These are phyloP conservation scores for Eumacrocentrus americanus DNA, from an alignment of 2,888 invertebrate genomes.

Conservation along the genomic window DNA sequence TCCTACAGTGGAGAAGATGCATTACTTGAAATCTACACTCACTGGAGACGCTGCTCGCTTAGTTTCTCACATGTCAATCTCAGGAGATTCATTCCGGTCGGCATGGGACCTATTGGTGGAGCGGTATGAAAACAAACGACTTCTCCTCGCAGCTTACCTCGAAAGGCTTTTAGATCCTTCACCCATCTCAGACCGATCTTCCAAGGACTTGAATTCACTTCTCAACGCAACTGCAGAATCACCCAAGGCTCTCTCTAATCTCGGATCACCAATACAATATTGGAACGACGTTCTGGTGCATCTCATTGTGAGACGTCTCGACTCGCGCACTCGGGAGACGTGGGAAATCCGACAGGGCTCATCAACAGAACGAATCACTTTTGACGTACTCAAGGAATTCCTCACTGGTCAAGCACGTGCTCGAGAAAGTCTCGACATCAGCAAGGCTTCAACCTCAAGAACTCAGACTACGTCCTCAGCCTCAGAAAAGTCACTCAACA, in stretches of 20 bases:
- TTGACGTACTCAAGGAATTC: too few relatives aligned
- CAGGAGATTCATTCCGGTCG: slow-evolving; percentile 7
- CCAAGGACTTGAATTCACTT: neutral
- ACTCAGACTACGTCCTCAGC: neutral
- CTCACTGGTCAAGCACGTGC: too few relatives aligned
- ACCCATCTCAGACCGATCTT: neutral
- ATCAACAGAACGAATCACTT: neutral
- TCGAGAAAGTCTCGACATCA: neutral
- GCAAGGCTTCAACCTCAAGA: neutral
- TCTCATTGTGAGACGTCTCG: neutral
- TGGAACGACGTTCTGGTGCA: slow-evolving; percentile 1
- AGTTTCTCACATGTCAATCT: too few relatives aligned
- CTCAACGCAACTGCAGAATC: neutral
- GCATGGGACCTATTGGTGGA: slow-evolving; percentile 10
- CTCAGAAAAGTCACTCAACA: too few relatives aligned
- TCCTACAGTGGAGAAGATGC: too few relatives aligned
- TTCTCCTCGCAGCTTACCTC: slow-evolving; percentile 11
- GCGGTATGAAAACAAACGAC: slow-evolving; percentile 15
- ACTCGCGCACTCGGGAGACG: neutral
- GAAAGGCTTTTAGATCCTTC: neutral
- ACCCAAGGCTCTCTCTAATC: neutral
- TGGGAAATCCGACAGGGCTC: slow-evolving; percentile 3
- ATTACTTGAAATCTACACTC: too few relatives aligned
- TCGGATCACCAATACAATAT: slow-evolving; percentile 2
- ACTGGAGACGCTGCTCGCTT: too few relatives aligned